Conservation (phyloP, 1,140 invertebrate species). For the Leptestheria dahalacensis region DNA sequence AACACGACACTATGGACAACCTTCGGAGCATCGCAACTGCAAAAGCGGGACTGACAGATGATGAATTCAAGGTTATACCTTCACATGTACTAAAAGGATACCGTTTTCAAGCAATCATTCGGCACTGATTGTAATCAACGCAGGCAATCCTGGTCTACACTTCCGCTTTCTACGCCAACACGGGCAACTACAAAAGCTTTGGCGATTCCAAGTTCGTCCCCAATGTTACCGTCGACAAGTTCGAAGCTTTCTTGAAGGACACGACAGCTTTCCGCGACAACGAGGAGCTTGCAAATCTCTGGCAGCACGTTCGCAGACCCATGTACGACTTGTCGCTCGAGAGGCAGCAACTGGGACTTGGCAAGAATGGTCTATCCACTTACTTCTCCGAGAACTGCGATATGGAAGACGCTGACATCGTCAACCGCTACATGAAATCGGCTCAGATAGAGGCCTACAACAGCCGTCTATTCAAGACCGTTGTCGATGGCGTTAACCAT, state of each 20-base stretch:
- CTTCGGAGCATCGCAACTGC: slow-evolving; percentile 45
- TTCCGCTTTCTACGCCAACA: slow-evolving; percentile 62
- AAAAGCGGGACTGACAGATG: slow-evolving; percentile 47
- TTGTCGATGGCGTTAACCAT: slow-evolving; percentile 32
- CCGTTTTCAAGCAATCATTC: too few relatives aligned
- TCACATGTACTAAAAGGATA: too few relatives aligned
- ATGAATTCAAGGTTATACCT: slow-evolving; percentile 73
- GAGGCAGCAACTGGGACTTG: slow-evolving; percentile 58
- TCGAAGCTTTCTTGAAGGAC: slow-evolving; percentile 51
- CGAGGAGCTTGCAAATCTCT: slow-evolving; percentile 31
- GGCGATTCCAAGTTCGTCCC: slow-evolving; percentile 90
- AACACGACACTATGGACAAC: slow-evolving; percentile 45
- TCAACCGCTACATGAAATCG: slow-evolving; percentile 67
- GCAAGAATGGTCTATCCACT: slow-evolving; percentile 68
- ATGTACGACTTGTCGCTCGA: slow-evolving; percentile 53
- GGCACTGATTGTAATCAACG: too few relatives aligned
- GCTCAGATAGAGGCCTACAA: slow-evolving; percentile 75
- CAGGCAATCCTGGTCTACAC: slow-evolving; percentile 72
- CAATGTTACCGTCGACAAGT: slow-evolving; percentile 51
- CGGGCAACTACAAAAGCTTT: slow-evolving; percentile 89
- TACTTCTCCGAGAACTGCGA: slow-evolving; percentile 86
- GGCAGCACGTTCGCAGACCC: slow-evolving; percentile 43
- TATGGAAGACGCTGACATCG: slow-evolving; percentile 60
- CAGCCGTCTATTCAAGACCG: slow-evolving; percentile 70
- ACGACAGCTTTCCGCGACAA: slow-evolving; percentile 51